phyloP scores from a whole-genome alignment of 2,113 vertebrate species.

The Synodontis membranacea region DNA sequence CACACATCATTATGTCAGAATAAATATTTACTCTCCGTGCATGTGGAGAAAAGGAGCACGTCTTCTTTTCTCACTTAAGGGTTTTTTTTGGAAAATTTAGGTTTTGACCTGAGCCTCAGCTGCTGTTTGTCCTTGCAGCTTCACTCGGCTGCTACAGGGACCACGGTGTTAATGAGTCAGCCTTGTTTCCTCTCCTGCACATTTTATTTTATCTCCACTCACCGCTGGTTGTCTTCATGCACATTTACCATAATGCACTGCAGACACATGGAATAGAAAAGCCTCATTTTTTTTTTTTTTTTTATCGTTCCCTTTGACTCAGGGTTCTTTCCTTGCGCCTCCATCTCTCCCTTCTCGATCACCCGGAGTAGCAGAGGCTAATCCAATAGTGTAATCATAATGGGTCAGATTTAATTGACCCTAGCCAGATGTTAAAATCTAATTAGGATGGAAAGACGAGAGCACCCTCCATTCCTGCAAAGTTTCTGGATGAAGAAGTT shows the following conservation, averaged over 20 bases:
- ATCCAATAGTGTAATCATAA: constrained; percentile 45
- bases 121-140: constrained; percentile 5
- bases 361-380: constrained; percentile 36
- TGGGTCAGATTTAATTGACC: constrained; percentile 46
- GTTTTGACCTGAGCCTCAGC: background rate
- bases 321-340: constrained; percentile 7
- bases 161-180: background rate
- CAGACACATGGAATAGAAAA: background rate
- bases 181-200: background rate
- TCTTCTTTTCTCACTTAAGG: background rate
- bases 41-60: constrained; percentile 29
- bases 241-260: background rate
- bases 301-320: background rate
- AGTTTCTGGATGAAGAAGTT: constrained; percentile 10
- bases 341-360: constrained; percentile 26
- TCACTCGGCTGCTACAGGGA: background rate
- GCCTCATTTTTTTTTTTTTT: background rate
- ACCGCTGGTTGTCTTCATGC: background rate
- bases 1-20: constrained; percentile 55
- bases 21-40: constrained; percentile 36
- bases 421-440: constrained; percentile 36
- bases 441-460: constrained; percentile 27
- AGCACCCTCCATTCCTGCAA: constrained; percentile 10
- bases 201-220: constrained; percentile 8
- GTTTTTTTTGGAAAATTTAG: background rate